Percentiles rank a stretch among this genome's conserved stretches.
Evolutionary conservation across 2,797 vertebrate species (phyloP).

Genomic region (Cyprinodon diabolis): DNA sequence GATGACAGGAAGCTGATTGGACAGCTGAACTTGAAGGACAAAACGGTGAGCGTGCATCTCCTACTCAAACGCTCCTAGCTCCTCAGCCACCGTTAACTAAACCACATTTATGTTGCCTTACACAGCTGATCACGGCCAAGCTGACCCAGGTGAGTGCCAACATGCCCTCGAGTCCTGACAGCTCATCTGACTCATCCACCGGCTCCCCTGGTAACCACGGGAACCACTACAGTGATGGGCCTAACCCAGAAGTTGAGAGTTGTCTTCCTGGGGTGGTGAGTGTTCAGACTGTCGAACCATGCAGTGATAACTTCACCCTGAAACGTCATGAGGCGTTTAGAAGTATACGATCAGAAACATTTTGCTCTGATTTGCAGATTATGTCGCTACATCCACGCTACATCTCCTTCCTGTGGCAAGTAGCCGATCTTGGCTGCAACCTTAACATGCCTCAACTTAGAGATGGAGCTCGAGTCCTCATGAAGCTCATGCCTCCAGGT

Average conservation of each 20-base stretch:
- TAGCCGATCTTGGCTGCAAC: slow-evolving; percentile 96
- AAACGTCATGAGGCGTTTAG: neutral
- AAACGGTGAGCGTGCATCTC: slow-evolving; percentile 86
- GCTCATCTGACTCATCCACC: slow-evolving; percentile 98
- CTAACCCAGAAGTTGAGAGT: slow-evolving; percentile 98
- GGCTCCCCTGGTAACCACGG: slow-evolving; percentile 98
- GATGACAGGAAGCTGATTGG: slow-evolving; percentile 98
- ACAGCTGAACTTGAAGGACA: slow-evolving; percentile 98
- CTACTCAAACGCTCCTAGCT: neutral
- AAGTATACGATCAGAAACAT: neutral
- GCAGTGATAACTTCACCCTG: no score
- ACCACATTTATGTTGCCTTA: slow-evolving; percentile 1
- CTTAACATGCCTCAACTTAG: slow-evolving; percentile 97
- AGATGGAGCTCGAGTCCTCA: slow-evolving; percentile 96
- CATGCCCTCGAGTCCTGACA: slow-evolving; percentile 99
- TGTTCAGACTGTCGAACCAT: neutral
- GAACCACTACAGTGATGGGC: slow-evolving; percentile 98
- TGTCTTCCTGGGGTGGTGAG: slow-evolving; percentile 99
- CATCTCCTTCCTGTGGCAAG: slow-evolving; percentile 99
- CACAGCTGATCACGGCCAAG: slow-evolving; percentile 97
- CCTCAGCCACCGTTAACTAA: neutral
- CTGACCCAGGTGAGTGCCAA: slow-evolving; percentile 99
- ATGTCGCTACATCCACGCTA: slow-evolving; percentile 99
- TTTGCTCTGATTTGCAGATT: slow-evolving; percentile 83
- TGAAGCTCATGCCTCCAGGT: slow-evolving; percentile 99